Percentiles rank a stretch among this genome's conserved stretches.
Evolutionary conservation across 1,140 invertebrate species (phyloP).

Genomic region (Zaprionus gabonicus): DNA sequence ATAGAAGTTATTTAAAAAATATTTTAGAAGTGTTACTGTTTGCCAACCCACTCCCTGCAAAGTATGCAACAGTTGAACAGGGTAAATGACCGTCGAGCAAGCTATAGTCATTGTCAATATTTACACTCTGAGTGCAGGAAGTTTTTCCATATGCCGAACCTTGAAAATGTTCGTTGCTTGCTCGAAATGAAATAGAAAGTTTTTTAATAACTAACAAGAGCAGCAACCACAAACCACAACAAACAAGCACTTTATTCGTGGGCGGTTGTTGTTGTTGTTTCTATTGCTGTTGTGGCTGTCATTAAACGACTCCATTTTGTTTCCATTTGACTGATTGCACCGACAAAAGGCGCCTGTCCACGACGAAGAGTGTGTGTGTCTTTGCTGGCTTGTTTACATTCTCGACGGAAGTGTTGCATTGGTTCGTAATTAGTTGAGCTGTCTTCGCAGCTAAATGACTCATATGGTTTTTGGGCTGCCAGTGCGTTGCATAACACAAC

Average conservation of each 20-base stretch:
- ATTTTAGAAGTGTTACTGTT: no score
- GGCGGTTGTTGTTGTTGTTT: constrained; percentile 28
- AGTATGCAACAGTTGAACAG: no score
- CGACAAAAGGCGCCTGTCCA: constrained; percentile 39
- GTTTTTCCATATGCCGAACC: constrained; percentile 52
- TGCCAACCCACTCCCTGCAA: no score
- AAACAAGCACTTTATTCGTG: constrained; percentile 29
- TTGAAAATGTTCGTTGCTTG: constrained; percentile 48
- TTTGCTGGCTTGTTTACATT: constrained; percentile 50
- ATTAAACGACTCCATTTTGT: constrained; percentile 77
- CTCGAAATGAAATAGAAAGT: constrained; percentile 61
- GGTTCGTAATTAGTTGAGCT: constrained; percentile 64
- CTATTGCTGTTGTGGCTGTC: constrained; percentile 39
- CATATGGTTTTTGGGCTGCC: constrained; percentile 57
- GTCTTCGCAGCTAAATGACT: constrained; percentile 63
- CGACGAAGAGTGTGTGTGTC: constrained; percentile 12
- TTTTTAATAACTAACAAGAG: constrained; percentile 49
- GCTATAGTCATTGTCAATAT: constrained; percentile 13
- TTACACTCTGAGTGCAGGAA: constrained; percentile 49
- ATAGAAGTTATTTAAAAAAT: no score
- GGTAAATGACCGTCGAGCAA: no score
- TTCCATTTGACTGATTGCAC: constrained; percentile 67
- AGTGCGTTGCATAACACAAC: constrained; percentile 11
- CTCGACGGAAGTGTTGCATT: constrained; percentile 69
- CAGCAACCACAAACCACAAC: constrained; percentile 26